These are phyloP conservation scores for Kryptolebias ocellatus DNA, from an alignment of 2,797 vertebrate species.

Conservation along the genomic window DNA sequence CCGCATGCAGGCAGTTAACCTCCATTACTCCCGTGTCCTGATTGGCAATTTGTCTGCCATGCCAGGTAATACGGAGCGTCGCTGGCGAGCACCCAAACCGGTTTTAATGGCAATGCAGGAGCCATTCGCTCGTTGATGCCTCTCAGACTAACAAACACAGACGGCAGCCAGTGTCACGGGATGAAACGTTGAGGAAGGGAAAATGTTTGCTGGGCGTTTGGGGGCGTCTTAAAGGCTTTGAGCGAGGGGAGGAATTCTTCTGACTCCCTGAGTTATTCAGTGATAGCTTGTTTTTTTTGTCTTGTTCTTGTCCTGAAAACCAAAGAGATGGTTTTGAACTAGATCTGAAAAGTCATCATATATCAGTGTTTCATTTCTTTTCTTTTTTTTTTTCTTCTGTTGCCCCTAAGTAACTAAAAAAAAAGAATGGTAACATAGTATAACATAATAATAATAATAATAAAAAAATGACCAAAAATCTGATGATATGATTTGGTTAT, in stretches of 20 bases:
- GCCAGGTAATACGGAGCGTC: slow-evolving; percentile 79
- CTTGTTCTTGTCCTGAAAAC: neutral
- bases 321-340: neutral
- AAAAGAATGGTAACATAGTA: too few species aligned
- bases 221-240: slow-evolving; percentile 45
- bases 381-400: too few species aligned
- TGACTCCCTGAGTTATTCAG: slow-evolving; percentile 12
- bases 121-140: slow-evolving; percentile 78
- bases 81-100: slow-evolving; percentile 81
- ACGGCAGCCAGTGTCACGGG: slow-evolving; percentile 55
- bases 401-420: too few species aligned
- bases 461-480: too few species aligned
- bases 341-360: too few species aligned
- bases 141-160: slow-evolving; percentile 66
- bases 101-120: slow-evolving; percentile 81
- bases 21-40: slow-evolving; percentile 77
- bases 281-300: neutral
- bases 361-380: too few species aligned
- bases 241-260: slow-evolving; percentile 8
- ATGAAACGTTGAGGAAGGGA: slow-evolving; percentile 71
- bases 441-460: too few species aligned
- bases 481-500: too few species aligned
- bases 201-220: slow-evolving; percentile 60
- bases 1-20: slow-evolving; percentile 85
- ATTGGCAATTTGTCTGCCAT: slow-evolving; percentile 84